phyloP scores from a whole-genome alignment of 2,113 vertebrate species.

The Chiloscyllium plagiosum region DNA sequence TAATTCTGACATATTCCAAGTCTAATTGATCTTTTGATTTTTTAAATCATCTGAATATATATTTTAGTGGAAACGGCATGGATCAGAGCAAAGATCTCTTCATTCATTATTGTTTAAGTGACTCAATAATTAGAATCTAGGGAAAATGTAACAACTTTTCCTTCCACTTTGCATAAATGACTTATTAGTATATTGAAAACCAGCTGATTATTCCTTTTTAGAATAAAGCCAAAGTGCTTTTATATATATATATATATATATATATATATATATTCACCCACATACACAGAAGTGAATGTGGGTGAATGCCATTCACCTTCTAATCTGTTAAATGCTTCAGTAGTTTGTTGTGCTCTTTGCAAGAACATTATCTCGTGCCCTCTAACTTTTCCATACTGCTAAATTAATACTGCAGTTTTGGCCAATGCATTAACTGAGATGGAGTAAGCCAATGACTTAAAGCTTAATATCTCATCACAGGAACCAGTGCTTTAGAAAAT shows the following conservation, averaged over 20 bases:
- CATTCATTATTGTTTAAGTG: conserved; percentile 31
- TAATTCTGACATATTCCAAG: not conserved
- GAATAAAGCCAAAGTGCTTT: not conserved
- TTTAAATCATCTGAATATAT: conserved; percentile 29
- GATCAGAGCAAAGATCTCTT: not conserved
- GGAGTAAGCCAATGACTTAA: not conserved
- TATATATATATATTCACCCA: not conserved
- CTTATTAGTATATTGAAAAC: not conserved
- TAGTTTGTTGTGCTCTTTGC: not conserved
- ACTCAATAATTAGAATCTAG: not conserved
- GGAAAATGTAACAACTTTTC: not conserved
- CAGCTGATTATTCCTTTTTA: not conserved
- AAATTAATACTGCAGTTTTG: not conserved
- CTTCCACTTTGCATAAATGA: not conserved
- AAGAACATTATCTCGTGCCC: not conserved
- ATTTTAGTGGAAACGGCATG: not conserved
- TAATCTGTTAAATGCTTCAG: not conserved
- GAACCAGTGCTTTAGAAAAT: conserved; percentile 17
- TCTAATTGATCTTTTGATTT: conserved; percentile 4
- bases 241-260: not conserved
- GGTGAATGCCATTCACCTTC: not conserved
- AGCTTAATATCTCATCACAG: conserved; percentile 29
- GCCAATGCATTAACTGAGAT: not conserved
- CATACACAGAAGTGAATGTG: not conserved
- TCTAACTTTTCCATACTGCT: not conserved